Conservation (phyloP, 2,797 vertebrate species). For the Gymnocypris eckloni region DNA sequence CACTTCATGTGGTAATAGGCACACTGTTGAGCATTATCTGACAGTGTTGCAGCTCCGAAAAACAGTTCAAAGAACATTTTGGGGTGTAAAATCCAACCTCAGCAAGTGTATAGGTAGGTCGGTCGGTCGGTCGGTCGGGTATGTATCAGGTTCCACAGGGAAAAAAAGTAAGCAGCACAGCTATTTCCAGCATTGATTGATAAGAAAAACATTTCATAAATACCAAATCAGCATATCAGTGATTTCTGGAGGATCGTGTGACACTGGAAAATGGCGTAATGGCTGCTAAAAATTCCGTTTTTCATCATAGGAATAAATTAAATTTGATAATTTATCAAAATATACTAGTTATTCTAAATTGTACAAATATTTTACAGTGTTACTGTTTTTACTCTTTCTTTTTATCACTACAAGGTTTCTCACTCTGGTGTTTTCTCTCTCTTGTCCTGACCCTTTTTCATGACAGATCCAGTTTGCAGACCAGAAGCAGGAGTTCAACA, state of each 20-base stretch:
- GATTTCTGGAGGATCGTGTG: not conserved
- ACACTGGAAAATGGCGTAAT: not conserved
- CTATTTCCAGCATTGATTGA: not conserved
- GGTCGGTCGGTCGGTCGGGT: too few relatives aligned
- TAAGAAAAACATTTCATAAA: not conserved
- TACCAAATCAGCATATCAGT: not conserved
- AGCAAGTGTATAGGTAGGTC: too few relatives aligned
- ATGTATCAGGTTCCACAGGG: not conserved
- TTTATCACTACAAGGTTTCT: not conserved
- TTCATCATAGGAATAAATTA: not conserved
- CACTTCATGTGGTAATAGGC: slow-evolving; percentile 10
- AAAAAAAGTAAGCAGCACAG: not conserved
- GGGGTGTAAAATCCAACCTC: not conserved
- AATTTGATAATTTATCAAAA: not conserved
- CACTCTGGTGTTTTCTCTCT: not conserved
- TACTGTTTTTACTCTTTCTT: not conserved
- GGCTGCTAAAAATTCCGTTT: not conserved
- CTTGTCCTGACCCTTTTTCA: slow-evolving; percentile 9
- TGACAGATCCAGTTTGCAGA: slow-evolving; percentile 97
- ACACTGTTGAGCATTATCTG: slow-evolving; percentile 12
- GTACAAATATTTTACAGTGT: not conserved
- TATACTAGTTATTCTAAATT: not conserved
- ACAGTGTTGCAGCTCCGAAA: not conserved
- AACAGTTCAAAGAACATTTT: slow-evolving; percentile 28
- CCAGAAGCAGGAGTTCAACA: slow-evolving; percentile 99